Evolutionary conservation across 2,888 invertebrate species (phyloP).

Genomic region (Lasioglossum zephyrum): DNA sequence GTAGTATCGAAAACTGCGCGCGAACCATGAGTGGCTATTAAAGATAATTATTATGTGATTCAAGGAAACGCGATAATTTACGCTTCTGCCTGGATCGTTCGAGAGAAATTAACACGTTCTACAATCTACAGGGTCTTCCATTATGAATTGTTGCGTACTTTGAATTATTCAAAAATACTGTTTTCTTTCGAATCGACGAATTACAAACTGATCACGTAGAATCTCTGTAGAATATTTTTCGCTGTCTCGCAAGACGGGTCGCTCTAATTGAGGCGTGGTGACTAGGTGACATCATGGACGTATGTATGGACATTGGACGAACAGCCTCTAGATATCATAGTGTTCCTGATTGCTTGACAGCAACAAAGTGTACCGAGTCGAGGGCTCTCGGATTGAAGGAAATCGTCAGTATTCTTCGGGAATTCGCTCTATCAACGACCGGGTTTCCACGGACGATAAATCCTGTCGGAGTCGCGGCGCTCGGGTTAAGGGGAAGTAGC

Average conservation of each 20-base stretch:
- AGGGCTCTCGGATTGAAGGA: not conserved
- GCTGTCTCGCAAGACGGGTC: not conserved
- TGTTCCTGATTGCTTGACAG: not conserved
- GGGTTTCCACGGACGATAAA: constrained; percentile 57
- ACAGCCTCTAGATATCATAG: not conserved
- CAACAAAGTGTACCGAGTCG: not conserved
- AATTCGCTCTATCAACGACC: constrained; percentile 38
- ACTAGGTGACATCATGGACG: not conserved
- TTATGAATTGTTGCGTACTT: too few species aligned
- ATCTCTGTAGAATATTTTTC: not conserved
- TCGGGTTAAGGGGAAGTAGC: constrained; percentile 58
- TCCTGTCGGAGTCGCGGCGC: constrained; percentile 52
- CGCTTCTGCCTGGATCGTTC: not conserved
- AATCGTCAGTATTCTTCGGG: constrained; percentile 16
- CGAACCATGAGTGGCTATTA: not conserved
- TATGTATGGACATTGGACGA: not conserved
- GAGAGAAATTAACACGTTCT: not conserved
- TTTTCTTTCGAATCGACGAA: too few species aligned
- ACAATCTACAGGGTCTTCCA: too few species aligned
- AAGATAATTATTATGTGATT: not conserved
- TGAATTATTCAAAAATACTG: too few species aligned
- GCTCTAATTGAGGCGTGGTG: constrained; percentile 2
- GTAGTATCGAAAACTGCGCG: not conserved
- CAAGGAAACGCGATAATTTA: not conserved
- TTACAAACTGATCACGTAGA: not conserved